Base-by-base conservation (phyloP, 2,113 vertebrate species). In the Anhinga rufa region DNA sequence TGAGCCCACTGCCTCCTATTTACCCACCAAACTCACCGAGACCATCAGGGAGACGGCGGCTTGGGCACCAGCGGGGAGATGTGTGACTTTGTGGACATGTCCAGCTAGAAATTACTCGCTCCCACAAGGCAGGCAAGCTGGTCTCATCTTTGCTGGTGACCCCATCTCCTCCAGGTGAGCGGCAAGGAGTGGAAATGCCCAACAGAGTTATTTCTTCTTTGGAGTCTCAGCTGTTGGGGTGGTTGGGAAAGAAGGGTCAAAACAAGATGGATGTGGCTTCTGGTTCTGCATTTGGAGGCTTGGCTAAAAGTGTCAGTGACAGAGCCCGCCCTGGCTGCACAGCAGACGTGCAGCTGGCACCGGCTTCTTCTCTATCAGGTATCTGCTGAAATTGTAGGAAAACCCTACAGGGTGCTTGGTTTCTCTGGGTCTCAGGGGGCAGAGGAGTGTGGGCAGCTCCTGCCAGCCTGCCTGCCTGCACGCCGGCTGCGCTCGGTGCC, bases 401-500 rank as follows among this genome's bases (percentile, higher is more conserved):
- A 79, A 49, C 57, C 15, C 26, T 32, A 2, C 4, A 3, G 14
- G 38, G 10, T 3, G 14, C 20, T 69, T 1, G 3, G 49, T 80
- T 93, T 65, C n/a, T 58, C 48, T 55, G 51, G 17, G 28, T 58
- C 51, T 77, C 4, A 2, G 0, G 2, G 14, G 19, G 51, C 83
- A 82, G 60, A 84, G 34, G 17, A 81, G 26, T 0, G 5, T 24
- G 32, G 69, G 77, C 80, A 89, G 70, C 36, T 66, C n/a, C 66
- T 69, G 62, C 69, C 81, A 46, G 64, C 68, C 79, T 61, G 48
- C 44, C 65, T 66, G 36, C 51, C 60, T 6, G 21, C 24, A 29
- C 0, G 0, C 28, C 8, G 6, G 49, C 54, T 89, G 38, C 1
- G 1, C 52, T 52, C 3, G 2, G 34, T 58, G 31, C 74, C 60